phyloP scores from a whole-genome alignment of 2,888 invertebrate species.

The Thysanoteuthis rhombus region DNA sequence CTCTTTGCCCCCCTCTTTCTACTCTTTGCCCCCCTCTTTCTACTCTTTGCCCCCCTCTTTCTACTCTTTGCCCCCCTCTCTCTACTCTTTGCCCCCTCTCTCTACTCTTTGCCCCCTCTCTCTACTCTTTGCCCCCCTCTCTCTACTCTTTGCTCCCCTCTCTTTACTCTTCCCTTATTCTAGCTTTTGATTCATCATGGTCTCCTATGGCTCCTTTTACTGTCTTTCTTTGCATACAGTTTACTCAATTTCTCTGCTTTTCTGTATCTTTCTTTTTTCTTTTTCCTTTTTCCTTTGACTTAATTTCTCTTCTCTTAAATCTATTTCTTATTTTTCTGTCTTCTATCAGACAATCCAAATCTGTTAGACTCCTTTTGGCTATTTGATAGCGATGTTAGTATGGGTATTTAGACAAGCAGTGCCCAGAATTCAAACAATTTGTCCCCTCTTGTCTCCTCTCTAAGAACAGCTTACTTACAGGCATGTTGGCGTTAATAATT shows the following conservation, averaged over 20 bases:
- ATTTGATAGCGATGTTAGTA: background rate
- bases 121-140: background rate
- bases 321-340: background rate
- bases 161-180: background rate
- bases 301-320: background rate
- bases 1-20: background rate
- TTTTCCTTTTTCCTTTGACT: too few relatives aligned
- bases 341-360: background rate
- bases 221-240: too few relatives aligned
- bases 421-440: background rate
- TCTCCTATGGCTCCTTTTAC: too few relatives aligned
- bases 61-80: too few relatives aligned
- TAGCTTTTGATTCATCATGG: too few relatives aligned
- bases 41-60: too few relatives aligned
- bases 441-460: background rate
- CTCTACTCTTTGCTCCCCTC: background rate
- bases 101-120: background rate
- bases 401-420: constrained; percentile 12
- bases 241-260: too few relatives aligned
- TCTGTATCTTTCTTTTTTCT: too few relatives aligned
- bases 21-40: too few relatives aligned
- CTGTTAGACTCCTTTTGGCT: background rate
- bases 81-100: too few relatives aligned
- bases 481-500: background rate
- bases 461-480: background rate